These are phyloP conservation scores for Brachyptera risi DNA, from an alignment of 2,888 invertebrate species.

Conservation along the genomic window DNA sequence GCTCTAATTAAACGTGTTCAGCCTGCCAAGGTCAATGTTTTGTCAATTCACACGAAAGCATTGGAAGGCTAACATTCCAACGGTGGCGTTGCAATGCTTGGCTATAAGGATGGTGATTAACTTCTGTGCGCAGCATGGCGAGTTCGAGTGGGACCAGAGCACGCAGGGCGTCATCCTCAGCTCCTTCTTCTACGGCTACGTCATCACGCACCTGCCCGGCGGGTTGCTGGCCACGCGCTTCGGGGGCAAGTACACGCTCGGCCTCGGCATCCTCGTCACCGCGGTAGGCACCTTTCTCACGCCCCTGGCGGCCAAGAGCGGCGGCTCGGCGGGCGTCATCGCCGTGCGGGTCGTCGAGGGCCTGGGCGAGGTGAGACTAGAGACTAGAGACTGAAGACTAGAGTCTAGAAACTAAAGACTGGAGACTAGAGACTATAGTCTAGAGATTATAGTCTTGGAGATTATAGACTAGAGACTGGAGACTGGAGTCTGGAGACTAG, in stretches of 20 bases:
- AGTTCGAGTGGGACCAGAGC: constrained; percentile 23
- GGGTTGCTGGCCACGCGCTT: constrained; percentile 21
- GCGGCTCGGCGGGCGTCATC: constrained; percentile 12
- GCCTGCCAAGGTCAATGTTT: background rate
- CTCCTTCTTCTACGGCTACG: constrained; percentile 28
- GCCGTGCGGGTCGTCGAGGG: constrained; percentile 25
- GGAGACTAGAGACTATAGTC: no score
- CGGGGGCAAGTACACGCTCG: constrained; percentile 26
- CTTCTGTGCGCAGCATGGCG: no score
- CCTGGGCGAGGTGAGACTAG: constrained; percentile 20
- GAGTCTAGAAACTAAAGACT: no score
- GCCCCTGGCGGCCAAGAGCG: constrained; percentile 22
- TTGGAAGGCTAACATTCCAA: no score
- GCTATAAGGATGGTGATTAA: no score
- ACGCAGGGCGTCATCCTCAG: constrained; percentile 28
- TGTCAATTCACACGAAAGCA: no score
- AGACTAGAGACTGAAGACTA: no score
- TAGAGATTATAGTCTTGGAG: no score
- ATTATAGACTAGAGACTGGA: no score
- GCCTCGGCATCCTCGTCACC: constrained; percentile 22
- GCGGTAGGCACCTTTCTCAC: constrained; percentile 23
- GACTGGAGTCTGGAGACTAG: no score
- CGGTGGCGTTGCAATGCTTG: no score
- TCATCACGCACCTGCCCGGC: constrained; percentile 25
- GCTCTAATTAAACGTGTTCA: no score